Percentiles rank a stretch among this genome's conserved stretches.
These are phyloP conservation scores for Drosophila cyrtoloma DNA, from an alignment of 2,888 invertebrate species.

Conservation along the genomic window DNA sequence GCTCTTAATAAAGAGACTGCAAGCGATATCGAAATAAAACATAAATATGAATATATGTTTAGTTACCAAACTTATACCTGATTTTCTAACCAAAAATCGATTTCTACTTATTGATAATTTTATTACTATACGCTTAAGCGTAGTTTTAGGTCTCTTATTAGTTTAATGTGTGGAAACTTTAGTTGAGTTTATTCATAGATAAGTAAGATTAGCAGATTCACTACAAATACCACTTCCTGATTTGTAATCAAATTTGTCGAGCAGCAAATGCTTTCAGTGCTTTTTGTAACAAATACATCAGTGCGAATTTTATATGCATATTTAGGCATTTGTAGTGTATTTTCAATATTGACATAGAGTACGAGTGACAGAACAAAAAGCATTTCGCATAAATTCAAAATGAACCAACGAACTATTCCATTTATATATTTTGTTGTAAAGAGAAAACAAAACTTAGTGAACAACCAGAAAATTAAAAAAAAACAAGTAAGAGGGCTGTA, in stretches of 20 bases:
- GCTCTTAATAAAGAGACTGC: slow-evolving; percentile 7
- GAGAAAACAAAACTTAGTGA: slow-evolving; percentile 1
- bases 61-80: neutral
- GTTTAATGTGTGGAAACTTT: neutral
- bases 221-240: neutral
- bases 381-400: slow-evolving; percentile 24
- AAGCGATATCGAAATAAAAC: slow-evolving; percentile 6
- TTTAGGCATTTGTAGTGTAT: slow-evolving; percentile 36
- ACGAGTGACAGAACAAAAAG: slow-evolving; percentile 3
- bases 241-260: slow-evolving; percentile 18
- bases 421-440: slow-evolving; percentile 34
- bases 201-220: neutral
- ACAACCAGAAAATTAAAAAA: neutral
- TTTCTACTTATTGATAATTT: neutral
- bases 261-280: neutral
- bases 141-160: neutral
- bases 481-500: neutral
- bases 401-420: slow-evolving; percentile 52
- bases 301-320: slow-evolving; percentile 47
- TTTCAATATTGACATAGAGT: slow-evolving; percentile 33
- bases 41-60: neutral
- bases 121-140: neutral
- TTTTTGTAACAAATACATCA: slow-evolving; percentile 12
- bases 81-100: neutral
- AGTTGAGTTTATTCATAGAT: neutral